Evolutionary conservation across 2,888 invertebrate genomes (phyloP), one percentile per base, ranked within the genome.

Genomic region (Scrobipalpa costella): DNA sequence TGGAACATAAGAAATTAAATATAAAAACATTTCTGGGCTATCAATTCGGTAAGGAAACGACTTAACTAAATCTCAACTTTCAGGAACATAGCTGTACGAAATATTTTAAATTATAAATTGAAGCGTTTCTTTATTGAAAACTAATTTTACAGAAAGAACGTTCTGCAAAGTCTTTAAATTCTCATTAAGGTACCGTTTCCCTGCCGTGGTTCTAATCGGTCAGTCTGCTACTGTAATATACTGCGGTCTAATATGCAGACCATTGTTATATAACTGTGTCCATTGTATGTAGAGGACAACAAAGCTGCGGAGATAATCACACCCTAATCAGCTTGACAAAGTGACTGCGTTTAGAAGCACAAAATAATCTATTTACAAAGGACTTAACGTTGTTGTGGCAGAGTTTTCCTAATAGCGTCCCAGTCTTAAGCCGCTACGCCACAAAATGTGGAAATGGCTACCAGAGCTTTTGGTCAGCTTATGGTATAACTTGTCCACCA

Each of bases 331-430:
- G 57, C 57, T 38, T 27, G 36, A 57, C 38, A 19, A 57, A 55
- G 57, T 36, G 38, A 38, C 57, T 38, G 38, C 38, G 57, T 38
- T 57, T 19, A 55, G 38, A 52, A 57, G 17, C 38, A 44, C 44
- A 59, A 44, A 44, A 44, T 59, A 59, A 44, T 59, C 59, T 59
- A 59, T 44, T 59, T 59, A 59, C 59, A 59, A 59, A 44, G 59
- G 59, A 44, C 59, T 59, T 59, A 44, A 44, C 19, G 38, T 59
- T 59, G 59, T 44, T 59, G 40, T 19, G 27, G 59, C 13, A 15
- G 59, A 59, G 19, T 59, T 44, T 59, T 59, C 59, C 59, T 59
- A 59, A 59, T 59, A 59, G 59, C 44, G 7, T 44, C 7, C 38
- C 19, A 44, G 44, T 44, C 59, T 59, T 59, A 59, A 59, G 59